Evolutionary conservation across 2,888 invertebrate species (phyloP).

Genomic region (Eugnorisma glareosa): DNA sequence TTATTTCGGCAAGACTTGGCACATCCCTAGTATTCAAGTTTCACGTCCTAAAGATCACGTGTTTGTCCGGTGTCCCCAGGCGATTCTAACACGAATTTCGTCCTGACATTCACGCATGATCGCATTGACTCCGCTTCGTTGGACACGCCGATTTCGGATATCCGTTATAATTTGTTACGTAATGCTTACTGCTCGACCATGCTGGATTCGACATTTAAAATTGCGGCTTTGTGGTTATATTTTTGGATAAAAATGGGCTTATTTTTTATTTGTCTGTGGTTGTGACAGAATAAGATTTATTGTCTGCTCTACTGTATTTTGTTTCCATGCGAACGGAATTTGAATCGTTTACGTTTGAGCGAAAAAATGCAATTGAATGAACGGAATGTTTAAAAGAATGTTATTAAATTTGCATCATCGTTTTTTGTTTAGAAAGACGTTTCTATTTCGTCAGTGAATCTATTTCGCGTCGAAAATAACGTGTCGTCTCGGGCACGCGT

Average conservation of each 20-base stretch:
- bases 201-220: slow-evolving; percentile 56
- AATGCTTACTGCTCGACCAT: slow-evolving; percentile 43
- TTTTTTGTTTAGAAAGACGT: slow-evolving; percentile 50
- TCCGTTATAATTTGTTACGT: slow-evolving; percentile 74
- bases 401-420: slow-evolving; percentile 41
- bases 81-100: slow-evolving; percentile 62
- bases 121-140: slow-evolving; percentile 66
- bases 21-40: slow-evolving; percentile 34
- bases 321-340: slow-evolving; percentile 40
- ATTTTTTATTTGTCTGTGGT: slow-evolving; percentile 52
- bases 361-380: slow-evolving; percentile 27
- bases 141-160: slow-evolving; percentile 70
- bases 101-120: slow-evolving; percentile 78
- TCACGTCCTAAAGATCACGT: slow-evolving; percentile 43
- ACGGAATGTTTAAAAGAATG: slow-evolving; percentile 17
- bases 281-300: slow-evolving; percentile 49
- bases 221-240: slow-evolving; percentile 52
- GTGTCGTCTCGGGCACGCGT: slow-evolving; percentile 68
- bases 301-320: slow-evolving; percentile 29
- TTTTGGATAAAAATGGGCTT: slow-evolving; percentile 51
- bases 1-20: not conserved
- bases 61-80: slow-evolving; percentile 58
- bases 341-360: slow-evolving; percentile 27
- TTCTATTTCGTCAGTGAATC: slow-evolving; percentile 64
- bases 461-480: slow-evolving; percentile 74